phyloP scores from a whole-genome alignment of 2,797 vertebrate genomes.

The Neosilurus hyrtlii region DNA sequence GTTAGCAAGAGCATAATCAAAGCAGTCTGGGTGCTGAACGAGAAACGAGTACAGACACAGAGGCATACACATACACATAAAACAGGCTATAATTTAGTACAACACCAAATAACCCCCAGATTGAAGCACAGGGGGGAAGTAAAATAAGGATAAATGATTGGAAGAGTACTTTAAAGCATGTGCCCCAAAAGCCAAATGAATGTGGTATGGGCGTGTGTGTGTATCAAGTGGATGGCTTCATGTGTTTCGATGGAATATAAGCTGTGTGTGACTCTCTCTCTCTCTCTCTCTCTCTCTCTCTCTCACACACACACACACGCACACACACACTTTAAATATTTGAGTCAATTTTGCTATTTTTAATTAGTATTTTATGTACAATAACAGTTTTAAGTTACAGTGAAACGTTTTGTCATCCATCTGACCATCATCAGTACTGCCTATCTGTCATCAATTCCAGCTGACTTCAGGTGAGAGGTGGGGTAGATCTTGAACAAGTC shows the following conservation, averaged over 20 bases:
- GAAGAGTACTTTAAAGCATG: conserved; percentile 24
- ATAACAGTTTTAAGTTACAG: neutral
- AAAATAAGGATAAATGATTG: conserved; percentile 30
- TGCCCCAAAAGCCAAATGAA: neutral
- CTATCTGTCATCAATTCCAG: too few relatives aligned
- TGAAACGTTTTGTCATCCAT: neutral
- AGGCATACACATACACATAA: conserved; percentile 22
- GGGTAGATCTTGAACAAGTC: too few relatives aligned
- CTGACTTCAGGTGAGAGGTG: too few relatives aligned
- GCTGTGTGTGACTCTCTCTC: neutral
- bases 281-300: neutral
- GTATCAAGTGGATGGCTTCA: neutral
- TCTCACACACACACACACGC: neutral
- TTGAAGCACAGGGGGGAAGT: conserved; percentile 54
- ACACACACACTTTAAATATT: neutral
- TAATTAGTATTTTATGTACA: neutral
- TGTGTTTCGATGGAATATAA: conserved; percentile 4
- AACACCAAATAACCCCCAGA: conserved; percentile 43
- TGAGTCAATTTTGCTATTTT: neutral
- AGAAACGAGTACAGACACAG: conserved; percentile 35
- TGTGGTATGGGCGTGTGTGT: conserved; percentile 16
- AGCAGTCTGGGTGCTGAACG: conserved; percentile 52
- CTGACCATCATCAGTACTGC: too few relatives aligned
- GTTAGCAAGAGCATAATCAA: conserved; percentile 54
- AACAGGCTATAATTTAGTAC: conserved; percentile 55